These are phyloP conservation scores for Sinopyrophorus schimmeli DNA, from an alignment of 2,888 invertebrate species.

Conservation along the genomic window DNA sequence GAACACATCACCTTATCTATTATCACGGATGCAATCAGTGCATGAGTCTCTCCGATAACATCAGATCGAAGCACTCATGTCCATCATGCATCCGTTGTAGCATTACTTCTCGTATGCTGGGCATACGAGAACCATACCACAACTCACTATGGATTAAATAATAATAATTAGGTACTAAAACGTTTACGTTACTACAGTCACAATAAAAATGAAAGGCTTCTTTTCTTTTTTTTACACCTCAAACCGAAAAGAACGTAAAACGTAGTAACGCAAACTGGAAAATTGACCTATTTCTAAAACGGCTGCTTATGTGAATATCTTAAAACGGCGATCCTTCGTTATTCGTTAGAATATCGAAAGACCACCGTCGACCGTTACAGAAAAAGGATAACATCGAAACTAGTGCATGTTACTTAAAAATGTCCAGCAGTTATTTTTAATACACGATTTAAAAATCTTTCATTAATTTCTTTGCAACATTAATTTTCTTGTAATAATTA, in stretches of 20 bases:
- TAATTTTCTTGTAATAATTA: conserved; percentile 27
- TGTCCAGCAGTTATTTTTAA: conserved; percentile 37
- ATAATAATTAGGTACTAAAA: conserved; percentile 17
- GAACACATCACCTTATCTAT: conserved; percentile 52
- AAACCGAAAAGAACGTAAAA: background rate
- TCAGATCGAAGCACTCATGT: background rate
- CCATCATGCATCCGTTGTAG: background rate
- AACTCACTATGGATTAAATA: conserved; percentile 19
- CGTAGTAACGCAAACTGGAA: conserved; percentile 8
- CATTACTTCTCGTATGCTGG: too few relatives aligned
- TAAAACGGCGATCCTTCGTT: too few relatives aligned
- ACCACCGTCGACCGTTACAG: background rate
- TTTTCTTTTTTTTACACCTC: background rate
- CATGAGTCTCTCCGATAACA: background rate
- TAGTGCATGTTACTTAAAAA: conserved; percentile 31
- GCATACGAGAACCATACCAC: too few relatives aligned
- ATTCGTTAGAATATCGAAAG: too few relatives aligned
- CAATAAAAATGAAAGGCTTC: background rate
- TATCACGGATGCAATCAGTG: conserved; percentile 10
- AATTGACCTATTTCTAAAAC: conserved; percentile 1
- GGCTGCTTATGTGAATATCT: background rate
- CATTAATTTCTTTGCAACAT: conserved; percentile 21
- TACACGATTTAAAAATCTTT: conserved; percentile 17
- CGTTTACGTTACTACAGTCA: conserved; percentile 10
- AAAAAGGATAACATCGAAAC: conserved; percentile 17